Conservation (phyloP, 1,140 invertebrate species). For the Chymomyza costata region DNA sequence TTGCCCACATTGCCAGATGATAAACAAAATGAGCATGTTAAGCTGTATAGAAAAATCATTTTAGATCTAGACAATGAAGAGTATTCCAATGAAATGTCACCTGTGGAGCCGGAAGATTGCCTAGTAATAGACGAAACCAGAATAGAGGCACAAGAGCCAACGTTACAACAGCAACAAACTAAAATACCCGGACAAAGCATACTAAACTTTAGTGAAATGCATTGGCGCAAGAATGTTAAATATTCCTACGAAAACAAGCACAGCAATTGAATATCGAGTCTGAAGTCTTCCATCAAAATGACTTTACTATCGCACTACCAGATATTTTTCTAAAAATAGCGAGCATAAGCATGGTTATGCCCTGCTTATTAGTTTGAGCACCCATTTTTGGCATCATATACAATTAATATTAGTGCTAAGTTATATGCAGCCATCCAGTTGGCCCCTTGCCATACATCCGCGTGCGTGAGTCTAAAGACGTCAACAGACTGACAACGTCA, state of each 20-base stretch:
- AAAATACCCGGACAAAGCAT: constrained; percentile 14
- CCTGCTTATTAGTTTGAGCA: too few relatives aligned
- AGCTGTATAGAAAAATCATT: constrained; percentile 67
- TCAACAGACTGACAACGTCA: constrained; percentile 22
- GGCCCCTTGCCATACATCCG: constrained; percentile 51
- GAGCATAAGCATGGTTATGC: too few relatives aligned
- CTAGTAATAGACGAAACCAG: background rate
- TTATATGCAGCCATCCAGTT: constrained; percentile 30
- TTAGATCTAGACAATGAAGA: constrained; percentile 59
- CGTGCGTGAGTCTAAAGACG: constrained; percentile 1
- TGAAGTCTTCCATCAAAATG: background rate
- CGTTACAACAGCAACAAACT: constrained; percentile 12
- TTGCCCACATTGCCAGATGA: constrained; percentile 13
- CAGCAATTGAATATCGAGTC: constrained; percentile 27
- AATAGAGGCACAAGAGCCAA: constrained; percentile 7
- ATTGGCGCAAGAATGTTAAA: constrained; percentile 63
- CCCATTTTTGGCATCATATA: too few relatives aligned
- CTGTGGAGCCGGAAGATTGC: constrained; percentile 23
- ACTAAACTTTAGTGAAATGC: constrained; percentile 54
- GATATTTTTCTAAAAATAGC: background rate
- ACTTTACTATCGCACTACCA: background rate
- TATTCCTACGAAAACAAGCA: constrained; percentile 48
- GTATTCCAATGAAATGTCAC: constrained; percentile 39
- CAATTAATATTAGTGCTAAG: constrained; percentile 36
- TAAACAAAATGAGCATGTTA: constrained; percentile 48